Base-by-base conservation (phyloP, 2,888 invertebrate species). In the Cheilosia variabilis region DNA sequence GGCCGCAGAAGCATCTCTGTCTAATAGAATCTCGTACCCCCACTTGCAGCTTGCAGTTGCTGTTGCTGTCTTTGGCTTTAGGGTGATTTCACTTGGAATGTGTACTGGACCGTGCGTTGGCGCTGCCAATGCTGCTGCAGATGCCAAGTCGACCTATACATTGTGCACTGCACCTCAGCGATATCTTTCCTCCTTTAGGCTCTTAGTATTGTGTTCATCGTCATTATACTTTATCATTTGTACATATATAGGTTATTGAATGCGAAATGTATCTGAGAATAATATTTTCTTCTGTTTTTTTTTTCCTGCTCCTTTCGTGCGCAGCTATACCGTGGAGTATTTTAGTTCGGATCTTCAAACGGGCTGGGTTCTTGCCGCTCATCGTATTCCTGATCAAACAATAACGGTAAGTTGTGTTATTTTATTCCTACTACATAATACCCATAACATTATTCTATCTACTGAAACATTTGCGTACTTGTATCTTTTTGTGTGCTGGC, bases 311-410 rank as follows among this genome's bases (percentile, higher is more conserved):
- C 53, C 31, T 69, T 68, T 15, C 37, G 41, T 45, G 81, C 87
- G 22, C 88, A 96, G 96, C 50, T 97, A 96, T 90, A 95, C 95
- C 10, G 94, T 96, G 60, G 96, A 96, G 90, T 96, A 96, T 90
- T 96, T 95, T 92, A 95, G 95, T 91, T 95, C 95, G 13, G 96
- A 96, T 91, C 93, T 96, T 69, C 95, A 96, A 90, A 95, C 95
- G 87, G 97, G 96, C 58, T 96, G 96, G 96, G 94, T 95, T 50
- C 93, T 95, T 43, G 95, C 95, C 10, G 95, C 95, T 9, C 94
- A 95, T 89, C 93, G 95, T 63, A 94, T 96, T 53, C 93, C 94
- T 47, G 94, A 94, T 84, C 95, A 96, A 82, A 94, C 94, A 88
- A 95, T 95, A 92, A 95, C 95, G 65, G 95, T 97, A 89, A 89